These are phyloP conservation scores for Andrena bucephala DNA, from an alignment of 2,888 invertebrate genomes.

Conservation along the genomic window DNA sequence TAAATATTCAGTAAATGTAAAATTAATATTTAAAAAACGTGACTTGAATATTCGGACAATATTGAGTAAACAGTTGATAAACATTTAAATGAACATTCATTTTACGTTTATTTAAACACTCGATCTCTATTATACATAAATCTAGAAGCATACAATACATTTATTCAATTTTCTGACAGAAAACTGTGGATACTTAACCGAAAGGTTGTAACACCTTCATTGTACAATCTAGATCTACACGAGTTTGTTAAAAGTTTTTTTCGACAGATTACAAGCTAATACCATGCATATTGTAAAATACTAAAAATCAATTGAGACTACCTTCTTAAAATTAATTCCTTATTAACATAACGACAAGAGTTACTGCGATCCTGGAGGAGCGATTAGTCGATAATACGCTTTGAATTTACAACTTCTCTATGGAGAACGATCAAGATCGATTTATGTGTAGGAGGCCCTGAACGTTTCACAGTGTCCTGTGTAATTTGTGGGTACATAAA, in stretches of 20 bases:
- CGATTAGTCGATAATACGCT: constrained; percentile 36
- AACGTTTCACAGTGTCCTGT: constrained; percentile 38
- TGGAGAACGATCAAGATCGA: constrained; percentile 41
- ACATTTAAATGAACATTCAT: no score
- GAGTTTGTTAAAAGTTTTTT: neutral
- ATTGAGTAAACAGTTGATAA: no score
- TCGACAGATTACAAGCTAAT: neutral
- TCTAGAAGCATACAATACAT: no score
- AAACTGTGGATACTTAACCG: no score
- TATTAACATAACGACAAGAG: neutral
- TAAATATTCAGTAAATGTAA: no score
- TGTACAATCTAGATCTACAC: no score
- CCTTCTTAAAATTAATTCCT: constrained; percentile 2
- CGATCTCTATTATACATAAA: no score
- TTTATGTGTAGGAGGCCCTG: constrained; percentile 51
- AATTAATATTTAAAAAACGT: no score
- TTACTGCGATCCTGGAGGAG: neutral
- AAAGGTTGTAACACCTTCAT: no score
- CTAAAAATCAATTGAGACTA: neutral
- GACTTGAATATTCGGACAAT: no score
- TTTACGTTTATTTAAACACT: no score
- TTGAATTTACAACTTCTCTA: constrained; percentile 41
- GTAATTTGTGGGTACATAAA: constrained; percentile 70
- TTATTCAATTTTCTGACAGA: no score
- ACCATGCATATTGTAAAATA: neutral